phyloP scores from a whole-genome alignment of 2,113 vertebrate genomes.

The Channa argus region DNA sequence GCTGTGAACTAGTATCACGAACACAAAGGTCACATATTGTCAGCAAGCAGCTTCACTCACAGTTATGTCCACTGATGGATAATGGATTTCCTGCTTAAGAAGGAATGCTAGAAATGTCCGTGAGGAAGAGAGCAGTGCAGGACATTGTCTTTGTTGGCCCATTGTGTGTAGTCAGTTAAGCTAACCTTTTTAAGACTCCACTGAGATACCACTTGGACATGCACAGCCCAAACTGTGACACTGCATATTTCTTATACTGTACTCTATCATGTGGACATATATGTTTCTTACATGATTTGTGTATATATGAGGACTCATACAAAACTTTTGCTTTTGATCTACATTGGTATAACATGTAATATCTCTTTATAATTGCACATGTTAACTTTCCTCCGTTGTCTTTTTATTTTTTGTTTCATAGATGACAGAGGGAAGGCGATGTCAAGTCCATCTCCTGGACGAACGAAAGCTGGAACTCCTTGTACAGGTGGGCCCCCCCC shows the following conservation, averaged over 20 bases:
- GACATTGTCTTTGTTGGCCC: slow-evolving; percentile 40
- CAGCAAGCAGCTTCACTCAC: slow-evolving; percentile 22
- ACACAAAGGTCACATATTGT: slow-evolving; percentile 9
- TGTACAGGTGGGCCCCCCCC: slow-evolving; percentile 87
- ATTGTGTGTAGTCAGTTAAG: slow-evolving; percentile 49
- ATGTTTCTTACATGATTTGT: neutral
- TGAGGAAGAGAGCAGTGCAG: slow-evolving; percentile 38
- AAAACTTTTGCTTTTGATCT: neutral
- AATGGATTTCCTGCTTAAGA: slow-evolving; percentile 66
- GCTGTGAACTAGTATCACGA: slow-evolving; percentile 31
- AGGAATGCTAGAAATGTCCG: slow-evolving; percentile 64
- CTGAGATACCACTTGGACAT: slow-evolving; percentile 10
- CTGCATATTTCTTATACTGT: neutral
- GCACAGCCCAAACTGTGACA: neutral
- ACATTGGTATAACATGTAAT: neutral
- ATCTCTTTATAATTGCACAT: neutral
- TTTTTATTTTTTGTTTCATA: slow-evolving; percentile 57
- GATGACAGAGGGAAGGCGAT: slow-evolving; percentile 98
- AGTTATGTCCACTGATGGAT: slow-evolving; percentile 44
- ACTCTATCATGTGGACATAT: neutral
- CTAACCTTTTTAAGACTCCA: slow-evolving; percentile 53
- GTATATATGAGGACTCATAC: neutral
- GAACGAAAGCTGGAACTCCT: slow-evolving; percentile 97
- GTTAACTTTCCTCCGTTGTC: slow-evolving; percentile 9
- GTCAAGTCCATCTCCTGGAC: slow-evolving; percentile 96